Evolutionary conservation across 2,113 vertebrate species (phyloP), one percentile per base, ranked within the genome.

Genomic region (Uria lomvia): DNA sequence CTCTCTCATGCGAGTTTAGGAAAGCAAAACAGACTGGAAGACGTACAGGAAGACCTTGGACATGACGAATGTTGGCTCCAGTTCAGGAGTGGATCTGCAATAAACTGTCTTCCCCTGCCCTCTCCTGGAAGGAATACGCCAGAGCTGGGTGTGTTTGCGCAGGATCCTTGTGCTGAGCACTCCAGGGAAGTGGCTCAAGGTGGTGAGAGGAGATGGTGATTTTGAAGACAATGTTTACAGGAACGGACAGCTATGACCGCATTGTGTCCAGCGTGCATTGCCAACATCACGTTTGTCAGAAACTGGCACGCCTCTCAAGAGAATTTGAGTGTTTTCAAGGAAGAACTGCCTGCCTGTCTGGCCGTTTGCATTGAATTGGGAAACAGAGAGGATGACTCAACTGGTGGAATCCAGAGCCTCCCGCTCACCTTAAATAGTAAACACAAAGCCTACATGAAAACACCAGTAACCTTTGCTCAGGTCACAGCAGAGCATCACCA

Each of bases 41-140:
- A 81, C 1, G 0, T 26, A 52, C 8, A 38, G 52, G 85, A 88
- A 72, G 88, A 78, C 65, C 43, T 45, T 89, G 36, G 74, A 22
- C 53, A 8, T 60, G 52, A 65, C 1, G 21, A 60, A 60, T 1
- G 12, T 18, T 70, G 86, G 58, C 89, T 85, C 36, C 53, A 6
- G 76, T 15, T 89, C 91, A 58, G 80, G 8, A 94, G 58, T 6
- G 32, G 66, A 79, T 95, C 77, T 43, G 80, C 50, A 77, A 96
- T 96, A 91, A 82, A 87, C 93, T 97, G 97, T 96, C 75, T 91
- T 97, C 89, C 97, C 95, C 96, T 96, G 97, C 97, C 97, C 96
- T 96, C 97, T 97, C 94, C 96, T 97, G 97, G 96, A 96, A 96
- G 93, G 95, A 97, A 97, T 76, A 96, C 1, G 91, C 66, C 93